phyloP scores from a whole-genome alignment of 2,113 vertebrate genomes.

The Arizona elegans region DNA sequence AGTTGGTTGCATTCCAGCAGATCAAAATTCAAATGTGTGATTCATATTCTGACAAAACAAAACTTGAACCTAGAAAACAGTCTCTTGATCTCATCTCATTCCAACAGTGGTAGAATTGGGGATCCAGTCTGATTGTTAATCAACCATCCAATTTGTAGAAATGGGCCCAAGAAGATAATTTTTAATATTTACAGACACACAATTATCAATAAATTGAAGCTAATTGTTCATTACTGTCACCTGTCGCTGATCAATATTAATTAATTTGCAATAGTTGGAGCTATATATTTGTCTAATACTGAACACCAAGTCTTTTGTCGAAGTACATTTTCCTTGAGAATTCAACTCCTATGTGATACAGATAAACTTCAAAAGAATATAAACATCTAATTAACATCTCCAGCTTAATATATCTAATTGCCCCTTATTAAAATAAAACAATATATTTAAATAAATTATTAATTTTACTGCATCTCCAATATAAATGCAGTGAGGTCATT shows the following conservation, averaged over 20 bases:
- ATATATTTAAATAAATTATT: neutral
- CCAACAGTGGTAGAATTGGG: neutral
- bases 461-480: neutral
- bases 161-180: neutral
- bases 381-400: neutral
- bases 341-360: neutral
- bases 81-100: neutral
- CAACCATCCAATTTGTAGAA: neutral
- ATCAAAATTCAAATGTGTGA: neutral
- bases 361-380: neutral
- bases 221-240: neutral
- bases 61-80: neutral
- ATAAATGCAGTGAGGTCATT: neutral
- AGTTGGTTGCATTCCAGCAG: neutral
- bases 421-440: neutral
- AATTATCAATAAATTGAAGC: neutral
- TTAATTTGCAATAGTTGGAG: neutral
- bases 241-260: neutral
- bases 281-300: neutral
- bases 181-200: neutral
- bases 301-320: neutral
- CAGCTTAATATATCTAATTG: neutral
- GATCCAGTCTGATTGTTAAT: neutral
- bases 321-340: neutral
- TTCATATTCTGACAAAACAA: neutral